phyloP scores from a whole-genome alignment of 2,888 invertebrate genomes.

The Trissoscelio sp. region DNA sequence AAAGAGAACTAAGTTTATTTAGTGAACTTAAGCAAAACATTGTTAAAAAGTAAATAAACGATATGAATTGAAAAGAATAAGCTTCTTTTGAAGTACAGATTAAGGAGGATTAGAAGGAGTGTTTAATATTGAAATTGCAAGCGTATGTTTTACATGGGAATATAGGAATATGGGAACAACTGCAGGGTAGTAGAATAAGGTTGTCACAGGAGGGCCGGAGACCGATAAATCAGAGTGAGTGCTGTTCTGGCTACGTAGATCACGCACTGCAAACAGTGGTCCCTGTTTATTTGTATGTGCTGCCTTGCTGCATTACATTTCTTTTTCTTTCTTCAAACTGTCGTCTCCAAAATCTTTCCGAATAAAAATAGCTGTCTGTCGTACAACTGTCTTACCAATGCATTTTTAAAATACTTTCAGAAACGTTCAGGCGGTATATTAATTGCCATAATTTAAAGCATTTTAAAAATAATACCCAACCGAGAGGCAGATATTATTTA shows the following conservation, averaged over 20 bases:
- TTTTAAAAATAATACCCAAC: constrained; percentile 56
- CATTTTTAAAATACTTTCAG: constrained; percentile 60
- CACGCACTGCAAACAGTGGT: constrained; percentile 68
- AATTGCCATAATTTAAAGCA: constrained; percentile 56
- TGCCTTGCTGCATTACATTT: constrained; percentile 47
- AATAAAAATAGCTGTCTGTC: constrained; percentile 63
- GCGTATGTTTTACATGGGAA: constrained; percentile 57
- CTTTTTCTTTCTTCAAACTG: constrained; percentile 34
- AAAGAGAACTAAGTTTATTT: no score
- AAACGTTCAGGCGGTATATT: constrained; percentile 47
- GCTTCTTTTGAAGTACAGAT: constrained; percentile 23
- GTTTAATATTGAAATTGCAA: constrained; percentile 57
- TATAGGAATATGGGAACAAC: constrained; percentile 58
- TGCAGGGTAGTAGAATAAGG: constrained; percentile 57
- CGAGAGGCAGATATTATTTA: constrained; percentile 47
- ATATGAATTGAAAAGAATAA: neutral
- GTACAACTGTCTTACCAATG: constrained; percentile 34
- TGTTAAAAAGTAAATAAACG: constrained; percentile 29
- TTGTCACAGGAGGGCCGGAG: constrained; percentile 68
- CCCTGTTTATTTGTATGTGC: constrained; percentile 63
- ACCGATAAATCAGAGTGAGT: constrained; percentile 76
- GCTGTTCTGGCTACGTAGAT: constrained; percentile 74
- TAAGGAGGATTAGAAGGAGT: constrained; percentile 44
- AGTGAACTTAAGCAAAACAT: no score
- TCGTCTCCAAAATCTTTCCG: constrained; percentile 52